Conservation (phyloP, 2,113 vertebrate genomes). For the Notiomystis cincta region DNA sequence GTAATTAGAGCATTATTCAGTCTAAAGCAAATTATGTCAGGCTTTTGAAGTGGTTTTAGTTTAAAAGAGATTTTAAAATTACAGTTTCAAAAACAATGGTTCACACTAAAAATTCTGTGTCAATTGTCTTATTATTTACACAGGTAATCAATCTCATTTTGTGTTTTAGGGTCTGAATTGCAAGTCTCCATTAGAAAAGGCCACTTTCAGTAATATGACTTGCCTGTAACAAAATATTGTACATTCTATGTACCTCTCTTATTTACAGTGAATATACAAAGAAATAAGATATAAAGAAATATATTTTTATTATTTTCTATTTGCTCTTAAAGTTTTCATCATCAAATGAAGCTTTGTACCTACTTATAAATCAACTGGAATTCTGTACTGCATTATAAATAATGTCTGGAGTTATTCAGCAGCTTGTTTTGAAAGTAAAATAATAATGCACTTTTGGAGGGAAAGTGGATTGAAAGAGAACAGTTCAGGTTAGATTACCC, state of each 20-base stretch:
- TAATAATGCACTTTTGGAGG: not conserved
- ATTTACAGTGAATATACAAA: not conserved
- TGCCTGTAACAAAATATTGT: not conserved
- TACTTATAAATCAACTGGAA: not conserved
- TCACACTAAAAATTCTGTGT: not conserved
- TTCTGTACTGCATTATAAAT: not conserved
- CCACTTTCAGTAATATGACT: not conserved
- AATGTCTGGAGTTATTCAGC: not conserved
- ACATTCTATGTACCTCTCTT: not conserved
- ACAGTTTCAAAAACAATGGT: not conserved
- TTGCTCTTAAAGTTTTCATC: not conserved
- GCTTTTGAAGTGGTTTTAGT: not conserved
- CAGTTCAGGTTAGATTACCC: not conserved
- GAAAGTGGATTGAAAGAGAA: not conserved
- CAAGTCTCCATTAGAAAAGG: slow-evolving; percentile 4
- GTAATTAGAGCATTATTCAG: not conserved
- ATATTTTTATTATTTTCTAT: not conserved
- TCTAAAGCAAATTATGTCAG: not conserved
- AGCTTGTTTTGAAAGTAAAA: not conserved
- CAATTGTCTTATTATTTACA: not conserved
- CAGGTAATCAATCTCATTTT: not conserved
- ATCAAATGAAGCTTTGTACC: not conserved
- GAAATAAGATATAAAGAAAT: not conserved
- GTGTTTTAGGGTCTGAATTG: not conserved
- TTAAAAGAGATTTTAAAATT: not conserved